Percentiles rank a stretch among this genome's conserved stretches.
phyloP scores from a whole-genome alignment of 2,113 vertebrate genomes.

The Amblyopsis rosae region DNA sequence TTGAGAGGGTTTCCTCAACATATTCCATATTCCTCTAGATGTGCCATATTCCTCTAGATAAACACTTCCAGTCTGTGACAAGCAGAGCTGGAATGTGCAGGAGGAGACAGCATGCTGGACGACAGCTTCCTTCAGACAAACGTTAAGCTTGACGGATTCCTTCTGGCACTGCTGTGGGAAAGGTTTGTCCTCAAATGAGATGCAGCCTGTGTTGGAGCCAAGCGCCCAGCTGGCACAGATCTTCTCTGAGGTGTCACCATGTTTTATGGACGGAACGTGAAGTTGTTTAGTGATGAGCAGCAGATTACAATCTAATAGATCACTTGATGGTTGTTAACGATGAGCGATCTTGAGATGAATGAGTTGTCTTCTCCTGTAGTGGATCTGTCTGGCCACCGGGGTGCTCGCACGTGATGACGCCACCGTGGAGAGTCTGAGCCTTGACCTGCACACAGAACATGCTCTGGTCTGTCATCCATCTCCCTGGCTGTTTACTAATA shows the following conservation, averaged over 20 bases:
- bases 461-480: too few species aligned
- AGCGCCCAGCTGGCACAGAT: conserved; percentile 30
- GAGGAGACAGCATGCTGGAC: conserved; percentile 13
- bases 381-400: too few species aligned
- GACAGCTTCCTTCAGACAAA: conserved; percentile 25
- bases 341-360: not conserved
- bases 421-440: too few species aligned
- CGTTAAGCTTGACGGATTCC: conserved; percentile 48
- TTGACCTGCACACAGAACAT: too few species aligned
- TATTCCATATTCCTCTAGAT: conserved; percentile 30
- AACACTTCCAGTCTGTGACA: too few species aligned
- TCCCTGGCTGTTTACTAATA: too few species aligned
- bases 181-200: conserved; percentile 41
- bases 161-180: conserved; percentile 45
- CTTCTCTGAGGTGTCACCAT: not conserved
- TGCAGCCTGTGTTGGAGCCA: conserved; percentile 32
- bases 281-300: conserved; percentile 6
- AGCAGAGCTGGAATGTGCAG: conserved; percentile 30
- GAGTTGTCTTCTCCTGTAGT: too few species aligned
- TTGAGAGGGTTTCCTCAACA: conserved; percentile 29
- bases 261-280: not conserved
- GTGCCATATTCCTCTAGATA: too few species aligned
- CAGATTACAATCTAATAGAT: not conserved
- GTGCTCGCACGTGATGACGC: too few species aligned
- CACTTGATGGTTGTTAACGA: not conserved